Evolutionary conservation across 2,888 invertebrate species (phyloP).

Genomic region (Cosmopolites sordidus): DNA sequence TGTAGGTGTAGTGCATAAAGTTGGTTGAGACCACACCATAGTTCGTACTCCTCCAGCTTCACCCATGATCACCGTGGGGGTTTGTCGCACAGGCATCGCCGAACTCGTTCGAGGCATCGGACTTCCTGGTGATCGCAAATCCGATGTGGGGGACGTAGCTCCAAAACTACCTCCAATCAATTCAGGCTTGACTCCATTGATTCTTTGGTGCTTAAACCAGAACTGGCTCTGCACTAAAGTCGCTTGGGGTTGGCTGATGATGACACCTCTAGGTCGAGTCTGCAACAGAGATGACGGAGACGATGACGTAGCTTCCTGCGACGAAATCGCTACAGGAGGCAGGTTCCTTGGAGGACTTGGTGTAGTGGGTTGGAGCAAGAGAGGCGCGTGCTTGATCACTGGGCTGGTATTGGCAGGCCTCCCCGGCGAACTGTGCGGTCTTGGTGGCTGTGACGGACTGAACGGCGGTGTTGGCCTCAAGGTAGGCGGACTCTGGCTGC

Average conservation of each 20-base stretch:
- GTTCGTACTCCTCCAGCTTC: conserved; percentile 82
- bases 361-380: conserved; percentile 42
- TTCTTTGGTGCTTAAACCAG: conserved; percentile 54
- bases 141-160: conserved; percentile 25
- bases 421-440: conserved; percentile 48
- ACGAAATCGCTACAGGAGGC: conserved; percentile 27
- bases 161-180: conserved; percentile 63
- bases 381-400: conserved; percentile 43
- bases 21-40: conserved; percentile 65
- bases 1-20: conserved; percentile 38
- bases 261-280: conserved; percentile 38
- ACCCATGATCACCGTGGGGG: conserved; percentile 90
- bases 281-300: conserved; percentile 15
- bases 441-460: conserved; percentile 44
- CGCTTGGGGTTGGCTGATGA: conserved; percentile 39
- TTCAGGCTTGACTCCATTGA: conserved; percentile 75
- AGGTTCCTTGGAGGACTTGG: conserved; percentile 30
- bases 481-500: conserved; percentile 46
- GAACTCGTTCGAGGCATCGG: conserved; percentile 26
- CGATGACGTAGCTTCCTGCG: conserved; percentile 34
- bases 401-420: conserved; percentile 44
- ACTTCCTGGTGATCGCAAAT: conserved; percentile 40
- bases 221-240: conserved; percentile 42
- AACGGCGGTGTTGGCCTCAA: conserved; percentile 41
- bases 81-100: conserved; percentile 50